phyloP scores from a whole-genome alignment of 2,113 vertebrate genomes.

The Cervus canadensis region DNA sequence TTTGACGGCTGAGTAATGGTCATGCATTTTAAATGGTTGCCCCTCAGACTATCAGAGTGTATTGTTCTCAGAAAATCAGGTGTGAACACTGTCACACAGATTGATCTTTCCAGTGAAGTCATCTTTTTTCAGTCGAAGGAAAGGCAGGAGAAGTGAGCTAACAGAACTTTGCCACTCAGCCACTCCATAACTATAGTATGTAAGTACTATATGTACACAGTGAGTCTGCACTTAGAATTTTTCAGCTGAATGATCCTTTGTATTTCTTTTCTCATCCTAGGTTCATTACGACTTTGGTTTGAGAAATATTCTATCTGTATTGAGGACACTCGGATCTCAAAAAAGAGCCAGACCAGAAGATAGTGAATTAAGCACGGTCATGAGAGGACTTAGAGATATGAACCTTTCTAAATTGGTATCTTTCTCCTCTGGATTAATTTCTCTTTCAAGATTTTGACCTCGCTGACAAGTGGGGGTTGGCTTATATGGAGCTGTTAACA shows the following conservation, averaged over 20 bases:
- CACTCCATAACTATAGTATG: not conserved
- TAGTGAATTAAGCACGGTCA: slow-evolving; percentile 82
- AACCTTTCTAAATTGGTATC: slow-evolving; percentile 85
- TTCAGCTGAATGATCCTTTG: not conserved
- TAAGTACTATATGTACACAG: not conserved
- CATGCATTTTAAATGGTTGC: not conserved
- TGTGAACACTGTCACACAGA: not conserved
- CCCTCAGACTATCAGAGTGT: not conserved
- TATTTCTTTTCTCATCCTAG: slow-evolving; percentile 52
- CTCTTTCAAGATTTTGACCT: not conserved
- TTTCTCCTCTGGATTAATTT: not conserved
- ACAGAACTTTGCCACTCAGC: not conserved
- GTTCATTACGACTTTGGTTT: slow-evolving; percentile 87
- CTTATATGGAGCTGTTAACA: not conserved
- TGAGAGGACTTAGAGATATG: slow-evolving; percentile 86
- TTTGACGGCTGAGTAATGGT: too few relatives aligned
- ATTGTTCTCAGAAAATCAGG: not conserved
- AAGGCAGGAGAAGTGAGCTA: not conserved
- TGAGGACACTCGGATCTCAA: slow-evolving; percentile 84
- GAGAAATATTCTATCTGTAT: slow-evolving; percentile 85
- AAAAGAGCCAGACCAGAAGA: slow-evolving; percentile 83
- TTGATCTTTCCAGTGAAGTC: not conserved
- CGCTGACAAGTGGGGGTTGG: not conserved
- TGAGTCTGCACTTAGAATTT: not conserved
- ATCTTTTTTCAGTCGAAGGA: not conserved